Base-by-base conservation (phyloP, 2,888 invertebrate genomes). In the Aspidiotus rigidus region DNA sequence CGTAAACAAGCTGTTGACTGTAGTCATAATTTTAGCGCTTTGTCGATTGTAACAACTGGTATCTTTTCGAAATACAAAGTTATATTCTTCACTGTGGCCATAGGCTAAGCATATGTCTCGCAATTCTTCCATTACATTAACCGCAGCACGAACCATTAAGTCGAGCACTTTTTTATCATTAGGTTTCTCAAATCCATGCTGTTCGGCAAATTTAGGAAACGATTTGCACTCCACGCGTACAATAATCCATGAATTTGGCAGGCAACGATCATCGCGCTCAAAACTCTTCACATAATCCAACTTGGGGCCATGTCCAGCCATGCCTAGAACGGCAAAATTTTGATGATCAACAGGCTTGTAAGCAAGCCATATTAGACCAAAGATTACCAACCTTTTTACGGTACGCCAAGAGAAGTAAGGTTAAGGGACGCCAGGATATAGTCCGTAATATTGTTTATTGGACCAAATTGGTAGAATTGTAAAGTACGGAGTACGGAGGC, bases 71-170 rank as follows among this genome's bases (percentile, higher is more conserved):
- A 94, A 86, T 13, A 94, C 82, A 79, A 98, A 98, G 39, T 95
- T 96, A 78, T 89, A 98, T 78, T 98, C 97, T 78, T 98, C 98
- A 79, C 96, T 97, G 79, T 97, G 94, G 7, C 97, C 98, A 79
- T 89, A 98, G 0, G 88, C 86, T 71, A 97, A 77, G 40, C 89
- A 80, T 70, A 96, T 83, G 75, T 97, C 95, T 74, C 84, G 85
- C 74, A 87, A 89, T 75, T 93, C 90, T 73, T 85, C 83, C 85
- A 97, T 86, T 0, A 98, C 93, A 62, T 79, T 79, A 70, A 83
- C 83, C 0, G 95, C 97, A 8, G 93, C 88, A 70, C 84, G 84
- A 74, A 89, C 92, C 97, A 98, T 97, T 60, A 98, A 79, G 73
- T 84, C 83, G 13, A 98, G 81, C 6, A 89, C 90, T 78, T 86